Evolutionary conservation across 2,888 invertebrate genomes (phyloP), one percentile per base, ranked within the genome.

Genomic region (Ectemnius continuus): DNA sequence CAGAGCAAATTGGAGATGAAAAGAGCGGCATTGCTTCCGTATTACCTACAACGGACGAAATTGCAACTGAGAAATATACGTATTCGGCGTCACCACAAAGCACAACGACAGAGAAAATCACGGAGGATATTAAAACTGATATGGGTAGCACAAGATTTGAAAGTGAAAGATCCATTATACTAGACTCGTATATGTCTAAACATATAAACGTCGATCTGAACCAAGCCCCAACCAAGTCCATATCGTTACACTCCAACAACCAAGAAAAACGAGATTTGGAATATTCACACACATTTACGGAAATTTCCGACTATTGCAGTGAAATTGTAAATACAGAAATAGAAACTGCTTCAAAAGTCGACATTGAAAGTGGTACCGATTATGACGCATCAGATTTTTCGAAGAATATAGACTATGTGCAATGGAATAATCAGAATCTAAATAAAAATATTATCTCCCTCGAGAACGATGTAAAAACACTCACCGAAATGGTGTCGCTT

Each of bases 401-500:
- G 0, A 83, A 79, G 46, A 88, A 88, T 66, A 63, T 88, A 13
- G 86, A 88, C 61, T 85, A 81, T 36, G 74, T 90, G 16, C 87
- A 88, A 11, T 61, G 89, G 52, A 88, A 88, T 67, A 88, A 90
- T 62, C 88, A 89, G 65, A 88, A 88, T 59, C 79, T 91, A 20
- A 88, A 86, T 61, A 86, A 91, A 26, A 88, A 91, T 58, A 90
- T 91, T 61, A 88, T 84, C 62, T 88, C 86, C 6, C 70, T 91
- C 1, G 90, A 90, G 66, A 89, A 89, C 48, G 90, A 90, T 58
- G 70, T 91, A 4, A 88, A 86, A 69, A 85, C 84, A n/a, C 83
- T 91, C 13, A 88, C 89, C 2, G 89, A 90, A 63, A 88, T 90
- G 84, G 89, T 91, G 89, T 87, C 85, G 2, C 87, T 86, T 14